Evolutionary conservation across 2,113 vertebrate species (phyloP), one percentile per base, ranked within the genome.

Genomic region (Cettia cetti): DNA sequence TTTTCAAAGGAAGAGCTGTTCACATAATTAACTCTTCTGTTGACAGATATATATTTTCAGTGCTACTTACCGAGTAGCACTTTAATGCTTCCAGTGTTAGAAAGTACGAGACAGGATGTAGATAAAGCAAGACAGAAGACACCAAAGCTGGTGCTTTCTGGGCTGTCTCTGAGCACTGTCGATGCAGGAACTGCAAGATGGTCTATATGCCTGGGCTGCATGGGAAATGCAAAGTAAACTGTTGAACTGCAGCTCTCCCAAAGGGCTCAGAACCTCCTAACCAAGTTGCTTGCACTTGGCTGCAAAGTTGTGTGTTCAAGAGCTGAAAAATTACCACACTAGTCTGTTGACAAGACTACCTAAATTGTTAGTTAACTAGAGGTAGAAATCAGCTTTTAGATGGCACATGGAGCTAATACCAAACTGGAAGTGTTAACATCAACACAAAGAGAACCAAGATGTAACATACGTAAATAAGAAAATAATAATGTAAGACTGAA

Each of bases 1-100:
- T 23, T 63, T 94, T 90, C 70, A 88, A 76, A 94, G 45, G 63
- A 92, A 91, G 45, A 85, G 37, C 30, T 82, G 66, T 59, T 95
- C 71, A 39, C 61, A 42, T 54, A 89, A 88, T 39, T 94, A 84
- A 95, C 84, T 42, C 30, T 70, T 85, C 93, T 54, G 45, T 17
- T 70, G 54, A 82, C 42, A 92, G 82, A 86, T 85, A 91, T 74
- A 11, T 44, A 91, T 76, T 92, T 95, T 64, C 84, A 74, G 54
- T 52, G 49, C 70, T 80, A 59, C 31, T 65, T 78, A 53, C 26
- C 72, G 37, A 69, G 53, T 14, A 75, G 78, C 24, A 75, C 70
- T 91, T 80, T 91, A 87, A 97, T 33, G 35, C 56, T 69, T 69
- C 42, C 74, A 80, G 54, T 5, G 5, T 54, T 53, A 61, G 61